Conservation (phyloP, 2,888 invertebrate genomes). For the Synergus gifuensis region DNA sequence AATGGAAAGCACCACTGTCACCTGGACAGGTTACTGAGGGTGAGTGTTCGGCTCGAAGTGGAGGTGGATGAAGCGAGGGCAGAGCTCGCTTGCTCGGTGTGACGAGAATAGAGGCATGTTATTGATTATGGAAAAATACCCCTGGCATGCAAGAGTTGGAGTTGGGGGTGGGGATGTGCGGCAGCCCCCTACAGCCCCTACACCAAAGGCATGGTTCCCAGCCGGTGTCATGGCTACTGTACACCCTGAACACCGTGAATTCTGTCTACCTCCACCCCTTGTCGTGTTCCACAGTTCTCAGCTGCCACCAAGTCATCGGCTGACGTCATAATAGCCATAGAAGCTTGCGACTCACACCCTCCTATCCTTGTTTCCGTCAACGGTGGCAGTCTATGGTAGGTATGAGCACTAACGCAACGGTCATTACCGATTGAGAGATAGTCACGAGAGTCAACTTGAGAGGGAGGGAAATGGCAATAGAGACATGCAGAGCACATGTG, state of each 20-base stretch:
- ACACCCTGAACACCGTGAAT: constrained; percentile 59
- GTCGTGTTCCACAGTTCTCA: constrained; percentile 54
- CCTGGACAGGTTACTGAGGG: constrained; percentile 69
- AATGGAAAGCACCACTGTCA: constrained; percentile 67
- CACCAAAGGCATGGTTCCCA: constrained; percentile 64
- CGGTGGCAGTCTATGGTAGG: constrained; percentile 27
- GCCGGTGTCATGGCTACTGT: constrained; percentile 70
- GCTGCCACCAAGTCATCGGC: constrained; percentile 53
- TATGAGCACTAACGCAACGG: constrained; percentile 22
- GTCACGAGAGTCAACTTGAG: constrained; percentile 20
- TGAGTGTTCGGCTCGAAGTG: constrained; percentile 50
- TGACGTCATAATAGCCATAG: constrained; percentile 67
- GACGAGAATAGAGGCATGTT: constrained; percentile 75
- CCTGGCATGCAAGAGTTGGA: constrained; percentile 59
- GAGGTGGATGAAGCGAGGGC: constrained; percentile 58
- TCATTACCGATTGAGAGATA: constrained; percentile 48
- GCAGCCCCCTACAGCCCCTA: constrained; percentile 54
- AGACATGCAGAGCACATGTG: constrained; percentile 29
- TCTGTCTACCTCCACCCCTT: constrained; percentile 57
- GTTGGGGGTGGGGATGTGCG: constrained; percentile 53
- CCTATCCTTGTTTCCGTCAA: constrained; percentile 29
- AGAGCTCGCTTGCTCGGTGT: constrained; percentile 69
- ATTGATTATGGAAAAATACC: constrained; percentile 76
- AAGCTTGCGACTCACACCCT: constrained; percentile 39
- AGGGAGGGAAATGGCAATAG: constrained; percentile 15